Conservation (phyloP, 2,113 vertebrate species). For the Trichechus manatus region DNA sequence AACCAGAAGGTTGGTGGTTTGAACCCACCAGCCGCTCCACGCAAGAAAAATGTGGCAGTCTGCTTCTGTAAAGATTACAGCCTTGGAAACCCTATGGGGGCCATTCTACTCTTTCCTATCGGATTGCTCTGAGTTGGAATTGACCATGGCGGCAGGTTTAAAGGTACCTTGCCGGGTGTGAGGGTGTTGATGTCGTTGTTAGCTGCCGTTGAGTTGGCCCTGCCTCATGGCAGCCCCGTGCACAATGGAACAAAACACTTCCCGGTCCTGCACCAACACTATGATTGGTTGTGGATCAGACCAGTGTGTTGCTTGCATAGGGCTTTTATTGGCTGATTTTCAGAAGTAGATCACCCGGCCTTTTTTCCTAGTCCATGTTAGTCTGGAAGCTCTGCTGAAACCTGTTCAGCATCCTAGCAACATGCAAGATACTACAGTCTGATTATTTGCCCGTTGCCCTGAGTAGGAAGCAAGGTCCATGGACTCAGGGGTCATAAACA, state of each 20-base stretch:
- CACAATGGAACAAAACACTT: background rate
- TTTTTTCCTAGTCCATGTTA: background rate
- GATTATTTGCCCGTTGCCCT: too few species aligned
- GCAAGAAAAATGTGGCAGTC: background rate
- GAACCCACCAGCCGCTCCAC: background rate
- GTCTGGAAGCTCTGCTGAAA: background rate
- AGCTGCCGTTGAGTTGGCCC: background rate
- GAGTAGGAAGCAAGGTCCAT: background rate
- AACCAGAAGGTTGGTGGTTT: background rate
- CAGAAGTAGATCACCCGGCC: background rate
- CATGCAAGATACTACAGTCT: background rate
- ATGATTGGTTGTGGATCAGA: too few species aligned
- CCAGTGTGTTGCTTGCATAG: background rate
- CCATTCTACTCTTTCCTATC: background rate
- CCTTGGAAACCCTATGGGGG: background rate
- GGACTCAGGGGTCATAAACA: background rate
- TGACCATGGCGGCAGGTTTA: background rate
- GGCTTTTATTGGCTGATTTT: background rate
- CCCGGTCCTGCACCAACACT: too few species aligned
- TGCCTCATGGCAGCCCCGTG: background rate
- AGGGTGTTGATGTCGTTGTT: background rate
- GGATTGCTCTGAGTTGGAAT: background rate
- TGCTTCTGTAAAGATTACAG: background rate
- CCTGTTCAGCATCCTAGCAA: background rate
- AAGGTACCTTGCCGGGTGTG: background rate